Base-by-base conservation (phyloP, 1,140 invertebrate genomes). In the Hyphantria cunea region DNA sequence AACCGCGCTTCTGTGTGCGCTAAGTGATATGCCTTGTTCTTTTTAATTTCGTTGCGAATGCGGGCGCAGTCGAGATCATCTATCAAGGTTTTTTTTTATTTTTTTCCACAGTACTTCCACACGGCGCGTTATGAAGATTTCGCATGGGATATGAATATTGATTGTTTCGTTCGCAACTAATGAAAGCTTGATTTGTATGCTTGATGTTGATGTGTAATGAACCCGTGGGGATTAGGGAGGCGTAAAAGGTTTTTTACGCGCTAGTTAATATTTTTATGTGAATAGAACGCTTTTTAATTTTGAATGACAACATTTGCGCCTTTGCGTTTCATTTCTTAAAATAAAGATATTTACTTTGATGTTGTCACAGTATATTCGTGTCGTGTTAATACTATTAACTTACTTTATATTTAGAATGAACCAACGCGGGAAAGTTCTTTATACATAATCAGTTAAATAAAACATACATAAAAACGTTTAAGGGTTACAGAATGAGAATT, bases 11-110 rank as follows among this genome's bases (percentile, higher is more conserved):
- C 78, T 85, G 86, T 87, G 86, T 87, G 84, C 83, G 79, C 84
- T 89, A 89, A 89, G 84, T 89, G 85, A 88, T 89, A 88, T 88
- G 84, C 74, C 84, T 86, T 89, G 86, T 89, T 89, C 82, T 87
- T 89, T 89, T 89, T 89, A 86, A 87, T 87, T 89, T 89, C 79
- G 84, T 89, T 89, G 77, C 78, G 82, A 78, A 76, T 78, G 78
- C 74, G 72, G 56, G 66, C 75, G 72, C 68, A 72, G 76, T 72
- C 62, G 67, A 74, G 70, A 88, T 84, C 82, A 88, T 88, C 82
- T 84, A 85, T 88, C 85, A 81, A 69, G 72, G 61, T 78, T 78
- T 47, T 80, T 75, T 78, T 52, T 73, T 67, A 70, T 3, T 25
- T 74, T 70, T 70, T 66, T 67, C 75, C 70, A 58, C 63, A 63